Percentiles rank a stretch among this genome's conserved stretches.
phyloP scores from a whole-genome alignment of 2,888 invertebrate genomes.

The Brachycybe producta region DNA sequence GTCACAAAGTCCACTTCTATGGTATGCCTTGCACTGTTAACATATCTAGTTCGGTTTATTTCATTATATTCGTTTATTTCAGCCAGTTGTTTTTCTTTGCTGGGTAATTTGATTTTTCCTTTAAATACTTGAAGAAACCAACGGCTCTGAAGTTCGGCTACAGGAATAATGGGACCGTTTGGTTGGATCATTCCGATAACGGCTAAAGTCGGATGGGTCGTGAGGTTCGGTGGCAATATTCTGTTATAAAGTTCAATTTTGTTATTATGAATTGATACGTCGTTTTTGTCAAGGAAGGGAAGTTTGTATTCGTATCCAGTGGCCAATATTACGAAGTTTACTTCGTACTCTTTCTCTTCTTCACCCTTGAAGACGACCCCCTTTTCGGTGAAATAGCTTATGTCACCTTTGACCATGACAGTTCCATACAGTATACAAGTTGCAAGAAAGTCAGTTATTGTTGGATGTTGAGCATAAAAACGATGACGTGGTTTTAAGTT shows the following conservation, averaged over 20 bases:
- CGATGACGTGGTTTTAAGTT: constrained; percentile 31
- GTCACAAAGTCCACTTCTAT: constrained; percentile 19
- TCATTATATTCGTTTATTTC: not conserved
- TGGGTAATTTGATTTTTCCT: not conserved
- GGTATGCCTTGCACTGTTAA: not conserved
- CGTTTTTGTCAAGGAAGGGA: not conserved
- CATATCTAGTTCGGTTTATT: not conserved
- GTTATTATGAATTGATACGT: not conserved
- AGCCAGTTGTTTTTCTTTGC: not conserved
- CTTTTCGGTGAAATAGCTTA: constrained; percentile 25
- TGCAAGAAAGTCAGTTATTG: constrained; percentile 35
- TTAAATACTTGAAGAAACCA: not conserved
- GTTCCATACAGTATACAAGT: constrained; percentile 32
- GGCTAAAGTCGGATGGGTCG: not conserved
- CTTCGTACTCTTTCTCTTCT: not conserved
- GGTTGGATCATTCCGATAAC: constrained; percentile 9
- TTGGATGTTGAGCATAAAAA: constrained; percentile 9
- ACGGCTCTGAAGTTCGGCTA: not conserved
- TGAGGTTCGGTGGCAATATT: not conserved
- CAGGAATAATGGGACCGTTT: not conserved
- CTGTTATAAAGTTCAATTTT: not conserved
- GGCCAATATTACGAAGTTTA: constrained; percentile 8
- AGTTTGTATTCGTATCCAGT: constrained; percentile 8
- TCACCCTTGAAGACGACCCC: constrained; percentile 27
- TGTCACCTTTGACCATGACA: constrained; percentile 27